These are phyloP conservation scores for Dryobates pubescens DNA, from an alignment of 2,797 vertebrate genomes.

Conservation along the genomic window DNA sequence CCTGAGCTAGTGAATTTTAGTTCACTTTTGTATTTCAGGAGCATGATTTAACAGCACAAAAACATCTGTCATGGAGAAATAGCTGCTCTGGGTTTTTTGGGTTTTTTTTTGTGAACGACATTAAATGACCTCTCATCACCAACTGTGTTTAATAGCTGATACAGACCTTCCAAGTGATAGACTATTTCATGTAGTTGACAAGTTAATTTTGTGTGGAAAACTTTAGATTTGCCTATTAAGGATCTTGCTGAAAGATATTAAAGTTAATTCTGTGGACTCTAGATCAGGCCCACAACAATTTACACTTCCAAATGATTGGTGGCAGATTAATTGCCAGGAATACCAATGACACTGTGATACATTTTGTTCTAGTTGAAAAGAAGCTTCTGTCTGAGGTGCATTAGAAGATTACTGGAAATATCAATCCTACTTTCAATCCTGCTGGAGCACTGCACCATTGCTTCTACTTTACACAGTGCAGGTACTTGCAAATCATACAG, in stretches of 20 bases:
- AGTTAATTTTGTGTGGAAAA: not conserved
- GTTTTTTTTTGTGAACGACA: not conserved
- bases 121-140: not conserved
- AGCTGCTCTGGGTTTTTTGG: not conserved
- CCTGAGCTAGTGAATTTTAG: not conserved
- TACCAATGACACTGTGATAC: rapidly evolving
- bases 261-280: not conserved
- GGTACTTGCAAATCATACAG: not conserved
- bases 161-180: not conserved
- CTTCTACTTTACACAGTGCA: not conserved
- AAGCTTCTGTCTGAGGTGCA: not conserved
- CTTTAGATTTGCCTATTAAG: not conserved
- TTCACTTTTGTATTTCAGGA: not conserved
- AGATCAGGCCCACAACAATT: not conserved
- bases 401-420: not conserved
- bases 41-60: not conserved
- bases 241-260: not conserved
- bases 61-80: not conserved
- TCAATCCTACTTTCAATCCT: not conserved
- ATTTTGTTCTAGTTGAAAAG: not conserved
- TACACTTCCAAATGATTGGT: not conserved
- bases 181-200: not conserved
- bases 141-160: not conserved
- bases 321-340: not conserved
- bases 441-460: not conserved